Conservation (phyloP, 2,888 invertebrate species). For the Lobophora halterata region DNA sequence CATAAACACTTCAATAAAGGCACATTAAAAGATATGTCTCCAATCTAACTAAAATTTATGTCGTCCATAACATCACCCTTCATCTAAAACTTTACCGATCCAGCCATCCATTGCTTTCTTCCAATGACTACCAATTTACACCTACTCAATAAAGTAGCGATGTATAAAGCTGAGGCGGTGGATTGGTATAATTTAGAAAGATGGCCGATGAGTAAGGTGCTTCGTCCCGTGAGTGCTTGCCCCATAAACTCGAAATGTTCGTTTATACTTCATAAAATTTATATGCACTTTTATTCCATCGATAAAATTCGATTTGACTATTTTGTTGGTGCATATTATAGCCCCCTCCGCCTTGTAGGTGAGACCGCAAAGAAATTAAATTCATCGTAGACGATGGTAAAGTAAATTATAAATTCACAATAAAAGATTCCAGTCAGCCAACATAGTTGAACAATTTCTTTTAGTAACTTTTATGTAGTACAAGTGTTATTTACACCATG, state of each 20-base stretch:
- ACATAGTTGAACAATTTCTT: too few relatives aligned
- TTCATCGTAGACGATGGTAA: too few relatives aligned
- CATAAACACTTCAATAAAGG: slow-evolving; percentile 75
- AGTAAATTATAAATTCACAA: too few relatives aligned
- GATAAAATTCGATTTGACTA: slow-evolving; percentile 75
- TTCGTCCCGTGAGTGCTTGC: slow-evolving; percentile 56
- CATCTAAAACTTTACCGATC: slow-evolving; percentile 27
- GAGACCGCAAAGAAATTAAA: slow-evolving; percentile 15
- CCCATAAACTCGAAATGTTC: slow-evolving; percentile 70
- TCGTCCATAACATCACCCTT: slow-evolving; percentile 53
- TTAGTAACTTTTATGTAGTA: too few relatives aligned
- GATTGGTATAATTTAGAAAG: slow-evolving; percentile 24
- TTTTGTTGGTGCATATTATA: slow-evolving; percentile 48
- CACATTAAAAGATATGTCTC: slow-evolving; percentile 73
- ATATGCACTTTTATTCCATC: slow-evolving; percentile 75
- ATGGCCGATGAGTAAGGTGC: slow-evolving; percentile 29
- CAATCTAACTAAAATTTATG: slow-evolving; percentile 74
- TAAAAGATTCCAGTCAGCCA: too few relatives aligned
- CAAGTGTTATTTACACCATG: too few relatives aligned
- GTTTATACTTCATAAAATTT: slow-evolving; percentile 79
- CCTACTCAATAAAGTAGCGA: slow-evolving; percentile 10
- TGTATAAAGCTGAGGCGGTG: slow-evolving; percentile 12
- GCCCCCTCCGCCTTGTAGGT: slow-evolving; percentile 27
- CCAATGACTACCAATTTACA: slow-evolving; percentile 17
- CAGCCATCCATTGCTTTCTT: slow-evolving; percentile 10